Percentiles rank a stretch among this genome's conserved stretches.
Evolutionary conservation across 2,888 invertebrate species (phyloP).

Genomic region (Drepanosiphum platanoidis): DNA sequence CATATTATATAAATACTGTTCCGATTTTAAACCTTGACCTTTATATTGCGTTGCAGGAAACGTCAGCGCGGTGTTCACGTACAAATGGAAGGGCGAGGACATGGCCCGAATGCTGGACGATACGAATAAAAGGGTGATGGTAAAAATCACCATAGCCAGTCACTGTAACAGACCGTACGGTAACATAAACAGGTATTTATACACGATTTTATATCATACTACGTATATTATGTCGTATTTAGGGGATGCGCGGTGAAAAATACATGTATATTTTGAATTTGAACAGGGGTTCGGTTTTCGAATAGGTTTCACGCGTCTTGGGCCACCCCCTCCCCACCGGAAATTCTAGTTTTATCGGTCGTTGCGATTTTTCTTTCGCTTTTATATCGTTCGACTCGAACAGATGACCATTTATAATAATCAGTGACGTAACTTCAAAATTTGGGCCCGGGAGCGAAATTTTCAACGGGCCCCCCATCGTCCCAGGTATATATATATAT

Average conservation of each 20-base stretch:
- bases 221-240: not conserved
- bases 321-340: no score
- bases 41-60: slow-evolving; percentile 73
- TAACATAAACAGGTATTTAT: slow-evolving; percentile 78
- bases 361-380: no score
- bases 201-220: not conserved
- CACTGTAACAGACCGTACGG: slow-evolving; percentile 72
- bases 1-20: not conserved
- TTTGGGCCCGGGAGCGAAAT: no score
- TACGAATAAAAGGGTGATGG: slow-evolving; percentile 74
- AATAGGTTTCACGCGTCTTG: no score
- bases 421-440: no score
- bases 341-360: no score
- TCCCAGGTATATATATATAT: no score
- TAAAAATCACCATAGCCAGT: slow-evolving; percentile 77
- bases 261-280: no score
- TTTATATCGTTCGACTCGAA: no score
- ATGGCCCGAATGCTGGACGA: slow-evolving; percentile 77
- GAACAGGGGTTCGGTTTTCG: no score
- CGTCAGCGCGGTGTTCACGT: slow-evolving; percentile 84
- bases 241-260: not conserved
- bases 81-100: slow-evolving; percentile 80
- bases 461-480: no score
- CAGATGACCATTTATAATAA: no score
- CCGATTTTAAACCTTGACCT: not conserved